Base-by-base conservation (phyloP, 2,888 invertebrate species). In the Hedychridium roseum region DNA sequence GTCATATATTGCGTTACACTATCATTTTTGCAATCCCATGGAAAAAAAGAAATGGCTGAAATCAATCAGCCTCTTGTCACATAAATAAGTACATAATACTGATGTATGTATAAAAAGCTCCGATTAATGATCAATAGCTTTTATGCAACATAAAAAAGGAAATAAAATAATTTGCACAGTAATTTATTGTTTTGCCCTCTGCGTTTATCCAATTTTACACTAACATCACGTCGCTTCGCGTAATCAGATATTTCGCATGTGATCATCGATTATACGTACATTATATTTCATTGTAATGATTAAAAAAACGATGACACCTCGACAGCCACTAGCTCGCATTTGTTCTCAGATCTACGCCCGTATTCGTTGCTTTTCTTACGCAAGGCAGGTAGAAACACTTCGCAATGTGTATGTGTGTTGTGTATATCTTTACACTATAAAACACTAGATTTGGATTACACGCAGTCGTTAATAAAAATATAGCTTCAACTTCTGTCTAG, bases 401-500 rank as follows among this genome's bases (percentile, higher is more conserved):
- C 17, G 30, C 12, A n/a, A n/a, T n/a, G n/a, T n/a, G n/a, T n/a
- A 34, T 37, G 37, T 36, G 43, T 43, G 38, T 43, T 48, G n/a
- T n/a, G n/a, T n/a, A 34, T 37, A 38, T 36, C 42, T 43, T 35
- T 43, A 46, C 27, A 26, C 50, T 62, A 59, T 54, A 52, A 62
- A 62, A 51, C 40, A 43, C 48, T 49, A 58, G 46, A 42, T 56
- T 41, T 48, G 52, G 41, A 51, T 52, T 43, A 52, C 46, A 51
- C 48, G 48, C 50, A 48, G 27, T 45, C 43, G 23, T 59, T 62
- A 62, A 62, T 51, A 58, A 62, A 62, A 62, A 62, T 62, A 62
- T 58, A 58, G 52, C 40, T 55, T 49, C 50, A 35, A 57, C 46
- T 44, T 47, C 50, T 42, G 55, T 57, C 44, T 61, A 57, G 47